These are phyloP conservation scores for Hapalemur alaotrensis DNA, from an alignment of 2,797 vertebrate species.

Conservation along the genomic window DNA sequence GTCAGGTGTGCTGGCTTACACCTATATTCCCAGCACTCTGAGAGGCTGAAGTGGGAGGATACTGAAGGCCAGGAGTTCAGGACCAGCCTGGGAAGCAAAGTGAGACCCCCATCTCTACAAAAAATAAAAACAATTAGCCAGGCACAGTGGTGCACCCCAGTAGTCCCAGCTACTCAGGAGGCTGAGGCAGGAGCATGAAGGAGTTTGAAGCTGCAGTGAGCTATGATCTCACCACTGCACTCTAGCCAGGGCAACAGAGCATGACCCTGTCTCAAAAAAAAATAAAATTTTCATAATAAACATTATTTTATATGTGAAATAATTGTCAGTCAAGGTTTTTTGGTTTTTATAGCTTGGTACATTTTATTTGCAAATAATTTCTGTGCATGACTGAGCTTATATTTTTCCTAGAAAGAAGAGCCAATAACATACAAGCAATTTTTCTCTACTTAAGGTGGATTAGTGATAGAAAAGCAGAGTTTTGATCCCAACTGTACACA, in stretches of 20 bases:
- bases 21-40: background rate
- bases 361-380: conserved; percentile 17
- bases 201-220: background rate
- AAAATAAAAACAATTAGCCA: background rate
- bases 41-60: background rate
- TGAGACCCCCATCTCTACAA: background rate
- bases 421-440: background rate
- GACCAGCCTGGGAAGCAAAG: background rate
- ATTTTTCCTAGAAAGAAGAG: background rate
- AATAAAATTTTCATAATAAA: background rate
- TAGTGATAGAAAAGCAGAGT: conserved; percentile 95
- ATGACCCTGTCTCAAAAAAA: background rate
- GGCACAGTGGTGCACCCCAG: background rate
- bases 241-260: background rate
- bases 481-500: conserved; percentile 97
- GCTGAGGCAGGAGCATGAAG: background rate
- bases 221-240: background rate
- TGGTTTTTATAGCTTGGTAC: background rate
- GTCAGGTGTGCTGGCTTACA: background rate
- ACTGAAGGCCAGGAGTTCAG: background rate
- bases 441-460: conserved; percentile 87
- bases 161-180: background rate
- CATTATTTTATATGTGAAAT: background rate
- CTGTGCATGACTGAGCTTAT: background rate
- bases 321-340: background rate